Percentiles rank a stretch among this genome's conserved stretches.
These are phyloP conservation scores for Henricia sp. DNA, from an alignment of 53 echinoderm and acorn worm species.

Conservation along the genomic window DNA sequence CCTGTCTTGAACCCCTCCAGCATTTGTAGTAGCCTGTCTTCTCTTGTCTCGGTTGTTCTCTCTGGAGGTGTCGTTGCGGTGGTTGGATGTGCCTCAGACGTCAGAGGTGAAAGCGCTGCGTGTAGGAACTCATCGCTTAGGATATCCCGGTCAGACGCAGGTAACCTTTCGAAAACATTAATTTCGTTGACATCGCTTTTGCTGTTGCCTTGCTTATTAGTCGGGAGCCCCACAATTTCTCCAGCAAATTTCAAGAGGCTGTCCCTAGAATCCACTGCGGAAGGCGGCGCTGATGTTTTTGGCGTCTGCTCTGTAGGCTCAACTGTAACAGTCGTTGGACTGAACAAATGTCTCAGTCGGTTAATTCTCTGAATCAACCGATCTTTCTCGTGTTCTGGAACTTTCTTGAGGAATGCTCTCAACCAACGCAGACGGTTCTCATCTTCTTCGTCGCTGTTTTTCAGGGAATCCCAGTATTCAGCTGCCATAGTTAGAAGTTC, in stretches of 20 bases:
- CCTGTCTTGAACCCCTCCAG: neutral
- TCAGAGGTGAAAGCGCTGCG: no score
- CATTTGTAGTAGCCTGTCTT: neutral
- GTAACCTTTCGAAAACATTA: conserved; percentile 12
- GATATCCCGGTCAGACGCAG: conserved; percentile 14
- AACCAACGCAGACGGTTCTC: no score
- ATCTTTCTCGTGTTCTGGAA: neutral
- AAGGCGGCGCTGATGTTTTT: neutral
- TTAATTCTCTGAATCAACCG: neutral
- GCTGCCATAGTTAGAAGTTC: no score
- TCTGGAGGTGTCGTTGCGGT: no score
- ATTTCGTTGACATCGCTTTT: neutral
- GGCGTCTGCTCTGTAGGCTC: neutral
- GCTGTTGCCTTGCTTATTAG: neutral
- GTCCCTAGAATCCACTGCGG: neutral
- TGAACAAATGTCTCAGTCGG: neutral
- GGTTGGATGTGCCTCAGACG: no score
- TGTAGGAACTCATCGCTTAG: no score
- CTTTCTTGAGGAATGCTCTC: neutral
- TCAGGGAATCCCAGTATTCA: no score
- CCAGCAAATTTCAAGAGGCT: conserved; percentile 5
- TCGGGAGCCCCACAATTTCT: neutral
- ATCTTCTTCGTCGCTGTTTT: no score
- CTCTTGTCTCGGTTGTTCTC: neutral
- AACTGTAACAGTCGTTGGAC: neutral